Evolutionary conservation across 2,113 vertebrate genomes (phyloP).

Genomic region (Peromyscus californicus): DNA sequence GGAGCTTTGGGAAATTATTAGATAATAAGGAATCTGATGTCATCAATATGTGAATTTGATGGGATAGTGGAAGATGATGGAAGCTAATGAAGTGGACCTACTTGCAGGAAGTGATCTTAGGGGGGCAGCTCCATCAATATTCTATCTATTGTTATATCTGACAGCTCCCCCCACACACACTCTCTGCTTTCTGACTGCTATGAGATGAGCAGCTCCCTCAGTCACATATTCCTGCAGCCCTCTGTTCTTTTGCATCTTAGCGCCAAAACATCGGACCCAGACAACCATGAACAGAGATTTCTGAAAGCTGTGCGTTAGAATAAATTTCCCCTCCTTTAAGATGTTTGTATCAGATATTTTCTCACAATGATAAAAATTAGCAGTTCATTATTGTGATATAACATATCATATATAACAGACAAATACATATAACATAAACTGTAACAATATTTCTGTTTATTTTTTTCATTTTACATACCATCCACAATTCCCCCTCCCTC

Average conservation of each 20-base stretch:
- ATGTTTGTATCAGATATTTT: neutral
- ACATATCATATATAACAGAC: neutral
- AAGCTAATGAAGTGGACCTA: neutral
- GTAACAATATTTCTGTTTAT: neutral
- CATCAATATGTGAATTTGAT: neutral
- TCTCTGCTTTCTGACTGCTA: neutral
- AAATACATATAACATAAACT: too few species aligned
- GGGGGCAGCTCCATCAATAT: too few species aligned
- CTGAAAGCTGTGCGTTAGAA: neutral
- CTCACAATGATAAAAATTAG: neutral
- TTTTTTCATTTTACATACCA: too few species aligned
- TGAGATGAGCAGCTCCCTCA: neutral
- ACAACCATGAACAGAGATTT: neutral
- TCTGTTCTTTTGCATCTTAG: neutral
- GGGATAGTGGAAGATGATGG: neutral
- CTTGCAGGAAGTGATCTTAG: too few species aligned
- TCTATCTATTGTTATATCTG: neutral
- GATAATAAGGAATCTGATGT: neutral
- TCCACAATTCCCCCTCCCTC: too few species aligned
- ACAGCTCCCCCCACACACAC: accelerated
- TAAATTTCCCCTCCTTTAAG: neutral
- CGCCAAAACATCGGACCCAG: neutral
- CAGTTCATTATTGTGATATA: neutral
- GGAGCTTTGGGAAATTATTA: neutral
- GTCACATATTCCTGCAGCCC: neutral